Evolutionary conservation across 2,797 vertebrate species (phyloP).

Genomic region (Pantherophis vulpinus): DNA sequence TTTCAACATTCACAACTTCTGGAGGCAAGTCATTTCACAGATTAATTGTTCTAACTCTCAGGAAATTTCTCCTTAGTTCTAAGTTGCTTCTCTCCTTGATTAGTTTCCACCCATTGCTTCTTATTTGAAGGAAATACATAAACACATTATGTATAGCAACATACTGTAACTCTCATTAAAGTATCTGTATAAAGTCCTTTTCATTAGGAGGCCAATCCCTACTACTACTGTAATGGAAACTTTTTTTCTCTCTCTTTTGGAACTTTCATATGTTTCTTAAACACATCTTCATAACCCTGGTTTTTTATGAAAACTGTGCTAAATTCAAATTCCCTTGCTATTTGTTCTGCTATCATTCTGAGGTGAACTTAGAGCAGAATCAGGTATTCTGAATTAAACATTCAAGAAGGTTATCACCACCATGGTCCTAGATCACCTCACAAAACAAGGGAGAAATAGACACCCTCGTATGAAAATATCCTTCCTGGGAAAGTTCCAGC

Average conservation of each 20-base stretch:
- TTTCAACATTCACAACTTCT: too few relatives aligned
- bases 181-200: background rate
- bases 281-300: background rate
- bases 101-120: too few relatives aligned
- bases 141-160: background rate
- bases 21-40: too few relatives aligned
- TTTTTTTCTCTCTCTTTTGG: background rate
- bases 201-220: background rate
- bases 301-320: background rate
- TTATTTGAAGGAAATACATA: background rate
- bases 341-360: background rate
- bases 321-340: background rate
- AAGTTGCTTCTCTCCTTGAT: too few relatives aligned
- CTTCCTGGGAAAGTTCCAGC: background rate
- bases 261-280: constrained; percentile 4
- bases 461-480: background rate
- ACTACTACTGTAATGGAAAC: background rate
- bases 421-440: background rate
- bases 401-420: background rate
- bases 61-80: too few relatives aligned
- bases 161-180: background rate
- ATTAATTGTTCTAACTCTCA: too few relatives aligned
- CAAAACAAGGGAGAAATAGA: background rate
- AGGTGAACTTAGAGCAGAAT: background rate
- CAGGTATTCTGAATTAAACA: background rate